phyloP scores from a whole-genome alignment of 2,888 invertebrate species.

The Cataglyphis altisquamis region DNA sequence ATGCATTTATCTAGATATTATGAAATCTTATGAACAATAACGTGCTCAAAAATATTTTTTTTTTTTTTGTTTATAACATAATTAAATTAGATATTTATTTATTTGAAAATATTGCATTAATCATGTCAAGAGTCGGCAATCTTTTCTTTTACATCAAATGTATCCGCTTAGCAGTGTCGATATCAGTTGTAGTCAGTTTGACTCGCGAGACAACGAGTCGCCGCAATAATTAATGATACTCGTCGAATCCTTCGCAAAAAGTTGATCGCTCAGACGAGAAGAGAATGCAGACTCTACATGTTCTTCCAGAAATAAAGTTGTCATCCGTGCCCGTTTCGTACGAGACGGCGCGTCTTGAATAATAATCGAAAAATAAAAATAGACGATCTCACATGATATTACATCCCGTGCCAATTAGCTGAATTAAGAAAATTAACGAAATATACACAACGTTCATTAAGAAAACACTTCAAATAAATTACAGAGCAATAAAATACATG shows the following conservation, averaged over 20 bases:
- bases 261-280: conserved; percentile 65
- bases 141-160: conserved; percentile 51
- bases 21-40: not conserved
- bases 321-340: conserved; percentile 42
- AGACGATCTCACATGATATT: conserved; percentile 14
- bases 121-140: not conserved
- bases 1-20: not conserved
- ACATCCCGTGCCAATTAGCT: conserved; percentile 30
- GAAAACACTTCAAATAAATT: not conserved
- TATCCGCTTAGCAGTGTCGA: conserved; percentile 34
- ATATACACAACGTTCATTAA: not conserved
- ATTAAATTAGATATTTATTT: conserved; percentile 6
- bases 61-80: not conserved
- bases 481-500: conserved; percentile 23
- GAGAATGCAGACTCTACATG: conserved; percentile 63
- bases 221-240: conserved; percentile 77
- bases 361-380: conserved; percentile 45
- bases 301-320: conserved; percentile 69
- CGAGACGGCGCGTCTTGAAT: conserved; percentile 38
- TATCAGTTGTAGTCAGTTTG: conserved; percentile 38
- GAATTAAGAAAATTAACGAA: conserved; percentile 26
- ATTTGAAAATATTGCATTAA: not conserved
- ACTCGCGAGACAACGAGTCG: conserved; percentile 59
- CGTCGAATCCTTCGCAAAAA: conserved; percentile 71
- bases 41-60: not conserved